Conservation (phyloP, 2,113 vertebrate genomes). For the Thamnophis sirtalis region DNA sequence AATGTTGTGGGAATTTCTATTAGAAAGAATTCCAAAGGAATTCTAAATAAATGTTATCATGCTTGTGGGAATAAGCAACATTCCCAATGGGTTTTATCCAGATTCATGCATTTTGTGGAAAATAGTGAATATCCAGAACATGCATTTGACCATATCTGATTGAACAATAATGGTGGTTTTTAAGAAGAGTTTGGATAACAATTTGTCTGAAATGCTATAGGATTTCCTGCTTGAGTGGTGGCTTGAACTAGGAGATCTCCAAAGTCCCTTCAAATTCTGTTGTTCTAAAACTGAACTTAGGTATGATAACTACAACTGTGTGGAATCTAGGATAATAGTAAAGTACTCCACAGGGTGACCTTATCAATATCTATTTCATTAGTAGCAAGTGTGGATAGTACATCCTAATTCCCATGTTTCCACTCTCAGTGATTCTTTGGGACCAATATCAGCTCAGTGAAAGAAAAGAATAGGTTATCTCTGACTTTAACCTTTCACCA, state of each 20-base stretch:
- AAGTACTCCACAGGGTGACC: slow-evolving; percentile 32
- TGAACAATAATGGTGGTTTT: neutral
- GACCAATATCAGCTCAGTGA: slow-evolving; percentile 1
- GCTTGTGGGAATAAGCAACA: neutral
- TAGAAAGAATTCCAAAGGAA: neutral
- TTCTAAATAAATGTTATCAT: neutral
- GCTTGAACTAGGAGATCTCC: neutral
- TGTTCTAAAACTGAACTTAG: neutral
- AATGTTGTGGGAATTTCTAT: neutral
- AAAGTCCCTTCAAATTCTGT: neutral
- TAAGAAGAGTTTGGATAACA: neutral
- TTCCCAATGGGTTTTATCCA: neutral
- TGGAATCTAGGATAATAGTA: slow-evolving; percentile 31
- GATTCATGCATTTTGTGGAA: neutral
- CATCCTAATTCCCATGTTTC: slow-evolving; percentile 35
- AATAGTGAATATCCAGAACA: neutral
- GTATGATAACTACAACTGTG: slow-evolving; percentile 38
- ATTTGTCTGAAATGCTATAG: neutral
- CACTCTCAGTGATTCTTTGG: slow-evolving; percentile 32
- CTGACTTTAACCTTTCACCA: slow-evolving; percentile 17
- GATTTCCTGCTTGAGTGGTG: neutral
- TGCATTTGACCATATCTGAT: neutral
- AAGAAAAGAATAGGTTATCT: slow-evolving; percentile 12
- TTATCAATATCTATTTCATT: slow-evolving; percentile 51
- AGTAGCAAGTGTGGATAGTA: slow-evolving; percentile 15